phyloP scores from a whole-genome alignment of 2,888 invertebrate species.

The Ichneumoninae sp. region DNA sequence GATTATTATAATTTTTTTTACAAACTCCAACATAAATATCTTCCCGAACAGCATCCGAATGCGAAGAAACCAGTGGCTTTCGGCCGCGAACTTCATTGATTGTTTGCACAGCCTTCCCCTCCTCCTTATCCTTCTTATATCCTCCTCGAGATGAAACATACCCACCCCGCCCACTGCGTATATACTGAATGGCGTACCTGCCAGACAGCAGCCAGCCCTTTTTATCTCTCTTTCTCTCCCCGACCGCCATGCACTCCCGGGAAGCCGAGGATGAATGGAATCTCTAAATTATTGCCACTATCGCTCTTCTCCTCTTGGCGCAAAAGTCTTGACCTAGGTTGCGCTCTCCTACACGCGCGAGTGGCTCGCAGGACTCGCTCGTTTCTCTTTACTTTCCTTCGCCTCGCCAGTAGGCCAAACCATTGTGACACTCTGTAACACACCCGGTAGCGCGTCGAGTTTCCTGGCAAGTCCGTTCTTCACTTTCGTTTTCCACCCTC shows the following conservation, averaged over 20 bases:
- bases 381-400: slow-evolving; percentile 49
- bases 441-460: neutral
- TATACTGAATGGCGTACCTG: slow-evolving; percentile 66
- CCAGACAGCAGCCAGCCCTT: slow-evolving; percentile 67
- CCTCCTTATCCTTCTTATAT: slow-evolving; percentile 62
- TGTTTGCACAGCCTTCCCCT: slow-evolving; percentile 72
- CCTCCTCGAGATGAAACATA: slow-evolving; percentile 65
- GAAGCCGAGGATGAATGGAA: slow-evolving; percentile 72
- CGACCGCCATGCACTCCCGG: slow-evolving; percentile 43
- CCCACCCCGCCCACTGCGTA: slow-evolving; percentile 65
- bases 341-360: slow-evolving; percentile 48
- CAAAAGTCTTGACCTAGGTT: slow-evolving; percentile 73
- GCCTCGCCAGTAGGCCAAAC: slow-evolving; percentile 51
- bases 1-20: slow-evolving; percentile 6
- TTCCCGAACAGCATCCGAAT: slow-evolving; percentile 41
- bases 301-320: slow-evolving; percentile 66
- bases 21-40: slow-evolving; percentile 28
- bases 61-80: slow-evolving; percentile 62
- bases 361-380: slow-evolving; percentile 33
- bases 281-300: slow-evolving; percentile 74
- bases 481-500: slow-evolving; percentile 39
- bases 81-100: slow-evolving; percentile 74
- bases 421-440: neutral
- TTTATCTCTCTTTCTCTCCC: slow-evolving; percentile 58
- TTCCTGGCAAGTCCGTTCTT: slow-evolving; percentile 41